Base-by-base conservation (phyloP, 2,113 vertebrate genomes). In the Chloebia gouldiae region DNA sequence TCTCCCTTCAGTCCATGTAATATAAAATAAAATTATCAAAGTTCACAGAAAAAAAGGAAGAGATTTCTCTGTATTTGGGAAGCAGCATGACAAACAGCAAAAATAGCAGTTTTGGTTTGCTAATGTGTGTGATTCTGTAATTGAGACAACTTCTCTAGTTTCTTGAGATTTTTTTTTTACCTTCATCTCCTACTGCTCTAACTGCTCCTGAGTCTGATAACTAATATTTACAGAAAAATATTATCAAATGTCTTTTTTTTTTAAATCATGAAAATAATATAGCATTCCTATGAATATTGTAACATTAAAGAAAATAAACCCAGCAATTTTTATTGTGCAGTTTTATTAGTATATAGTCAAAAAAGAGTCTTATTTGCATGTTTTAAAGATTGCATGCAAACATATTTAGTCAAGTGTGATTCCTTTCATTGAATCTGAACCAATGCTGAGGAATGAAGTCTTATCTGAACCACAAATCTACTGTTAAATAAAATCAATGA, bases 401-500 rank as follows among this genome's bases (percentile, higher is more conserved):
- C 42, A 22, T 11, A 37, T 66, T 97, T 86, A 35, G 78, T 79
- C 47, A 44, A 78, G 39, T 51, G 31, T 70, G 91, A 20, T 49
- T 83, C 9, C 64, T 73, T 85, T 69, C 27, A 49, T 71, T 80
- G 81, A 65, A 45, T 82, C 33, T 94, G 42, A 87, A 93, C 61
- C 28, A 13, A 20, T 45, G 4, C 33, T 81, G 81, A 65, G 78
- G 92, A 93, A 89, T 73, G 66, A 80, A 37, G 56, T 61, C 69
- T 87, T 50, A 73, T 81, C 80, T 54, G 92, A 51, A 60, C 44
- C 80, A 85, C 40, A 95, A 96, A 92, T 95, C 60, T 94, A 42
- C 83, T 76, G 50, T 70, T 87, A 88, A 93, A 35, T 57, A 94
- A 96, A 96, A 95, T 96, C 92, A 59, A 94, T 97, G 68, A 50